These are phyloP conservation scores for Biston stratarius DNA, from an alignment of 2,888 invertebrate species.

Conservation along the genomic window DNA sequence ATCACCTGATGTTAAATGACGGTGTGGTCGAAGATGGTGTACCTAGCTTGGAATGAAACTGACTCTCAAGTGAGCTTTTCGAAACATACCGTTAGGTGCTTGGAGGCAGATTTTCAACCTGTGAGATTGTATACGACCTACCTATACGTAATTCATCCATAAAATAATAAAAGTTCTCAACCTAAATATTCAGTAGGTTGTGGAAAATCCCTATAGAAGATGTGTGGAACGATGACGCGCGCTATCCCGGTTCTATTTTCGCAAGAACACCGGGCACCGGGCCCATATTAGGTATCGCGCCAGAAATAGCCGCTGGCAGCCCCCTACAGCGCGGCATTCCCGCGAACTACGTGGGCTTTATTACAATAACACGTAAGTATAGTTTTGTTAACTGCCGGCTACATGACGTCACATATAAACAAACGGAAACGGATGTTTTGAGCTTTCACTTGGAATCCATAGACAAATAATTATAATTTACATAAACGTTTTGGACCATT, in stretches of 20 bases:
- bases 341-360: conserved; percentile 26
- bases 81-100: no score
- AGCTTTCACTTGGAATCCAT: conserved; percentile 15
- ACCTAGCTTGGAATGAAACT: no score
- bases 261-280: conserved; percentile 76
- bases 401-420: conserved; percentile 46
- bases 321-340: conserved; percentile 62
- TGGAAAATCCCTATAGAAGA: conserved; percentile 29
- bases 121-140: neutral
- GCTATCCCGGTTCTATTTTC: conserved; percentile 73
- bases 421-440: conserved; percentile 35
- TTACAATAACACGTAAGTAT: neutral
- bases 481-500: no score
- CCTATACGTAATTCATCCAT: neutral
- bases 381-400: conserved; percentile 25
- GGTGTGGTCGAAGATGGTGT: no score
- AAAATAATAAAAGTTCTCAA: no score
- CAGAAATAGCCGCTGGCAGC: conserved; percentile 73
- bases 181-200: conserved; percentile 7
- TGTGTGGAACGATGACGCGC: conserved; percentile 51
- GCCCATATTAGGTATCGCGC: conserved; percentile 83
- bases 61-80: no score
- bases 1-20: no score
- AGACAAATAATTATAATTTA: conserved; percentile 4
- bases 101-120: no score